phyloP scores from a whole-genome alignment of 2,113 vertebrate genomes.

The Gymnogyps californianus region DNA sequence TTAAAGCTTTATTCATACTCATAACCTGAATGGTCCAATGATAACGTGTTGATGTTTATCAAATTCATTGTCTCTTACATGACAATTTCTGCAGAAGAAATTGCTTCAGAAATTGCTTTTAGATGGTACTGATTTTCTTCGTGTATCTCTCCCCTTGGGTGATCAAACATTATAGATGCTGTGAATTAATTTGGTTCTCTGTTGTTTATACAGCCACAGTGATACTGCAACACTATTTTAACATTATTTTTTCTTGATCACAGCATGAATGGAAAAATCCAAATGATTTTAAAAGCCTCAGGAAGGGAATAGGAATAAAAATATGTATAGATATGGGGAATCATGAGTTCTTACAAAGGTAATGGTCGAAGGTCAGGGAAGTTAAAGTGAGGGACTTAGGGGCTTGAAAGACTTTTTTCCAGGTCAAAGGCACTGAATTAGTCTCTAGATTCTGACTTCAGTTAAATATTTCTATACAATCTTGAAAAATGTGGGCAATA shows the following conservation, averaged over 20 bases:
- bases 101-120: slow-evolving; percentile 31
- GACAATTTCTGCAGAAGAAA: not conserved
- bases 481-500: not conserved
- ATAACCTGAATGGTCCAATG: not conserved
- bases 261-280: not conserved
- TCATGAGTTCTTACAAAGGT: not conserved
- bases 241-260: not conserved
- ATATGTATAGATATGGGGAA: not conserved
- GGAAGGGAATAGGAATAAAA: not conserved
- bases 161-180: slow-evolving; percentile 2
- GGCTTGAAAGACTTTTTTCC: not conserved
- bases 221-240: not conserved
- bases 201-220: not conserved
- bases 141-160: not conserved
- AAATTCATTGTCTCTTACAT: slow-evolving; percentile 11
- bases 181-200: slow-evolving; percentile 2
- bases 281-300: not conserved
- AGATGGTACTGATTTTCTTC: slow-evolving; percentile 11
- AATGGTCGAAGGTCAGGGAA: not conserved
- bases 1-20: not conserved
- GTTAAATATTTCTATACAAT: not conserved
- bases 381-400: not conserved
- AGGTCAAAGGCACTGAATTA: not conserved
- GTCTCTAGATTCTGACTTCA: not conserved
- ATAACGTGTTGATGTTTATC: not conserved